Evolutionary conservation across 1,140 invertebrate genomes (phyloP), one percentile per base, ranked within the genome.

Genomic region (Achroia grisella): DNA sequence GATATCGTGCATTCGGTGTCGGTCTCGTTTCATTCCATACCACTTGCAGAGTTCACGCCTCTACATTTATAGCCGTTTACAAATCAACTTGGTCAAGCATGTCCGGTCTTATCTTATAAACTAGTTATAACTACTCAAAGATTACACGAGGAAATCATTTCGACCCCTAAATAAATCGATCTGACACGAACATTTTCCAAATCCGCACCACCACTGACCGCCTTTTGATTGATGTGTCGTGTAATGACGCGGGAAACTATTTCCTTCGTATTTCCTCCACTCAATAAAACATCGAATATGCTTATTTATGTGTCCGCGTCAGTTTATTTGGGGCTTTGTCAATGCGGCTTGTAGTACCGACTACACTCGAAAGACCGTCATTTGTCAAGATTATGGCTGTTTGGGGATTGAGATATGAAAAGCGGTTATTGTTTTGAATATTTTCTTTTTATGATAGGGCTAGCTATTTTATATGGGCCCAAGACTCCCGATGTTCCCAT

Each of bases 271-370:
- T 82, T 84, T 84, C 80, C 78, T 79, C 60, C 59, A 82, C 72
- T 84, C 78, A 81, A 84, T 84, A 82, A 85, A 82, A 78, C 71
- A 77, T 79, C 72, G 63, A 85, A 79, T 81, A 81, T 76, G 78
- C 76, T 79, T 75, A 82, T 77, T 82, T 80, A 79, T 79, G 62
- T 73, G 59, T 66, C 68, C 60, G 70, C 62, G 68, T 74, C 72
- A 74, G 68, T 82, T 77, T 81, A 82, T 82, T 82, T 62, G 65
- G 64, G 75, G 73, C 69, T 78, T 75, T 79, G 78, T 80, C 75
- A 74, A 76, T 79, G 71, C 62, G 68, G 57, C 62, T 62, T 66
- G 64, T 73, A 65, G 64, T 77, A 72, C 67, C 65, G 73, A 73
- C 64, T 74, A 78, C 61, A 72, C 71, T 77, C 62, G 52, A 73